Conservation (phyloP, 2,797 vertebrate genomes). For the Pangasius mekongensis region DNA sequence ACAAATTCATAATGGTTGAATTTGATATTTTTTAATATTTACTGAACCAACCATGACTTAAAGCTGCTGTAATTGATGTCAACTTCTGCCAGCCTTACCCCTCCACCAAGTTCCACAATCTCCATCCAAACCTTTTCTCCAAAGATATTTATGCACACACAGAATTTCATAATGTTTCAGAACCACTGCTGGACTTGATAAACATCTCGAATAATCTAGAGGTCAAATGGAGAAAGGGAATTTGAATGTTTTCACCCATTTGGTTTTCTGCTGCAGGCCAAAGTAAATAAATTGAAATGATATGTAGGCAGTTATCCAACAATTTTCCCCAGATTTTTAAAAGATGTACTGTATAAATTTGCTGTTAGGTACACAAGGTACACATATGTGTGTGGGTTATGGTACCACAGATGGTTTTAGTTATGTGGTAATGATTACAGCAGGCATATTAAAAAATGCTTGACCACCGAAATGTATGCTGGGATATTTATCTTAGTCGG, state of each 20-base stretch:
- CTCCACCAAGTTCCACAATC: not conserved
- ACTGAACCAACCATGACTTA: not conserved
- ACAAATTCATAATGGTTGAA: not conserved
- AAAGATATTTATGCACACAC: not conserved
- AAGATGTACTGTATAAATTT: not conserved
- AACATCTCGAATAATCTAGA: not conserved
- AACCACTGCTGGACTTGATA: not conserved
- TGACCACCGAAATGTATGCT: not conserved
- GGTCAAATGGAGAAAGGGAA: not conserved
- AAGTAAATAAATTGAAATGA: not conserved
- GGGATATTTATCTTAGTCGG: not conserved
- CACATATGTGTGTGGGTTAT: not conserved
- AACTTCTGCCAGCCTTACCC: not conserved
- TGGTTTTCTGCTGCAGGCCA: not conserved
- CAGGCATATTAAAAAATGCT: not conserved
- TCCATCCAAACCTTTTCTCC: not conserved
- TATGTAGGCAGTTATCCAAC: not conserved
- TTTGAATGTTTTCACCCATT: not conserved
- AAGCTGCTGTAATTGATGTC: not conserved
- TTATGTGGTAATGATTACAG: not conserved
- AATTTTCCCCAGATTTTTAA: not conserved
- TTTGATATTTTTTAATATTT: not conserved
- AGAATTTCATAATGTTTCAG: not conserved
- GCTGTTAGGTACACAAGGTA: not conserved
- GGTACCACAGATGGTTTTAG: conserved; percentile 6